Evolutionary conservation across 2,888 invertebrate genomes (phyloP), one percentile per base, ranked within the genome.

Genomic region (Brachycybe producta): DNA sequence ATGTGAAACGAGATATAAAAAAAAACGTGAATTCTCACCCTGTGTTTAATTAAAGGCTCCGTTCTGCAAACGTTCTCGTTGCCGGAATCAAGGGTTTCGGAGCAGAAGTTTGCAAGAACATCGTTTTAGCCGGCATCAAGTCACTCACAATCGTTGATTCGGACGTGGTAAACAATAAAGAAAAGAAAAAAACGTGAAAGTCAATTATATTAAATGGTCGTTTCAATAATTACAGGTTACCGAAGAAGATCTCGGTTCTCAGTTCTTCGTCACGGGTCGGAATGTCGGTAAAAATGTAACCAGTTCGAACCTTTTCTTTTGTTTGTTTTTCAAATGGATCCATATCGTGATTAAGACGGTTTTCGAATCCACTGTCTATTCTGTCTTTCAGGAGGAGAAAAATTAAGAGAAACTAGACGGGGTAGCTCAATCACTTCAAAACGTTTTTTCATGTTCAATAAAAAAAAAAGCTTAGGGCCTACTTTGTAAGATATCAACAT

Each of bases 101-200:
- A 21, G 91, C 94, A 7, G 98, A 98, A 74, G 79, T 91, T 36
- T 86, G 90, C 1, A 99, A 99, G 68, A 98, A 98, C 68, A 79
- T 92, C 43, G 81, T 97, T 59, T 71, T 97, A 24, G 81, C 88
- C 23, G 98, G 98, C 42, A 83, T 98, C 1, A 86, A 91, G 62
- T 80, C 85, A 23, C 74, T 97, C 1, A 85, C 83, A 51, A 72
- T 95, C 51, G 70, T 90, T 58, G 95, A 95, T 67, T 77, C 80
- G 62, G 76, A 78, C 54, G 67, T 44, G 21, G 57, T 58, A 39
- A 41, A 45, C 40, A 26, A 19, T 26, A 3, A n/a, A 41, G 24
- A 7, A 7, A 41, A 41, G 7, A 15, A 19, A 21, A 7, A 41
- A 11, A 17, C 24, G 8, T 41, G 24, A 23, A 17, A 8, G 8